These are phyloP conservation scores for Pseudomyrmex gracilis DNA, from an alignment of 1,140 invertebrate species.

Conservation along the genomic window DNA sequence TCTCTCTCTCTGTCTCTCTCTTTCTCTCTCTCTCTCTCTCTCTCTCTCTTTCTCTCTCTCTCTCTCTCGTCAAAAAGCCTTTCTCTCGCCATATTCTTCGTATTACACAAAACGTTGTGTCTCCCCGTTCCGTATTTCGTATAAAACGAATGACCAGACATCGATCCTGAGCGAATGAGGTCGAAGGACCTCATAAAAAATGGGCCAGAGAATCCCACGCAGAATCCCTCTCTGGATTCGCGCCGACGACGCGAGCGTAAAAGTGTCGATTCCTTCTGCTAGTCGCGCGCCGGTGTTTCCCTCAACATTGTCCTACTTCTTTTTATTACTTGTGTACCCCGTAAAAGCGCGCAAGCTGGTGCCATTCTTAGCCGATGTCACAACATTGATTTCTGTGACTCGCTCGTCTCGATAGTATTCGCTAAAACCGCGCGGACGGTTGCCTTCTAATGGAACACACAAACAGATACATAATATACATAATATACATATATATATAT, in stretches of 20 bases:
- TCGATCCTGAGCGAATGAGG: conserved; percentile 42
- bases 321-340: neutral
- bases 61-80: neutral
- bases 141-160: conserved; percentile 31
- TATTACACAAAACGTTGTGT: neutral
- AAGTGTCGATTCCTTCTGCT: conserved; percentile 3
- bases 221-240: conserved; percentile 7
- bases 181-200: conserved; percentile 50
- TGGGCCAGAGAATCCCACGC: conserved; percentile 4
- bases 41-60: too few species aligned
- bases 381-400: neutral
- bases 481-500: too few species aligned
- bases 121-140: neutral
- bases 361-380: neutral
- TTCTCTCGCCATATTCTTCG: neutral
- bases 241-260: neutral
- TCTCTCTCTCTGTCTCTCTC: too few species aligned
- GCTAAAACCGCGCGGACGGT: neutral
- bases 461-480: too few species aligned
- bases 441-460: too few species aligned
- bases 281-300: conserved; percentile 4
- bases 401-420: neutral
- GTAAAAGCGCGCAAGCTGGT: neutral
- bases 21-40: too few species aligned
- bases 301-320: neutral